These are phyloP conservation scores for Venturia canescens DNA, from an alignment of 1,140 invertebrate species.

Conservation along the genomic window DNA sequence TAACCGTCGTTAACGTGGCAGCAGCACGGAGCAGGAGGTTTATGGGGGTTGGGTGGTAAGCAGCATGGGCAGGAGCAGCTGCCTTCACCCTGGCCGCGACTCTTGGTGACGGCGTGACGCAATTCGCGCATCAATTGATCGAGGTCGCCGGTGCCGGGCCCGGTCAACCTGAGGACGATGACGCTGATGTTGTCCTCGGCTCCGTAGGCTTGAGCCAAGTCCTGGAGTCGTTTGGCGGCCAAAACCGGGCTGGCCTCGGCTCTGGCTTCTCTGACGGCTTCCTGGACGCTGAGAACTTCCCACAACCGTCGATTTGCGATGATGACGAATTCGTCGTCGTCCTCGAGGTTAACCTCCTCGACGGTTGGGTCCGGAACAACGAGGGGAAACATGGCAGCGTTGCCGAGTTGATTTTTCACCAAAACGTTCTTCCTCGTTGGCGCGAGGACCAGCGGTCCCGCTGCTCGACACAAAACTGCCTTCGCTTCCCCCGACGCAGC, in stretches of 20 bases:
- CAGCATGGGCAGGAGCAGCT: conserved; percentile 76
- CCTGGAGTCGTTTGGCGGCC: conserved; percentile 88
- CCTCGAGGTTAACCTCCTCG: conserved; percentile 85
- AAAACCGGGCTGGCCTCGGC: conserved; percentile 86
- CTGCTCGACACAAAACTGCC: conserved; percentile 83
- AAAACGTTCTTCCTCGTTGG: conserved; percentile 71
- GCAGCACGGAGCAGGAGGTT: conserved; percentile 68
- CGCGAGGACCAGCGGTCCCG: conserved; percentile 79
- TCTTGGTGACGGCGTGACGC: conserved; percentile 82
- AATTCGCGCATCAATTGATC: conserved; percentile 87
- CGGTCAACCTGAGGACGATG: conserved; percentile 84
- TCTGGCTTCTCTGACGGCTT: conserved; percentile 85
- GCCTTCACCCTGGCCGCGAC: conserved; percentile 72
- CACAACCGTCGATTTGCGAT: conserved; percentile 88
- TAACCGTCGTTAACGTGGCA: conserved; percentile 71
- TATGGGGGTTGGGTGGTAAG: conserved; percentile 64
- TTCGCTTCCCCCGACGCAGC: conserved; percentile 85
- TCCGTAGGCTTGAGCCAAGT: conserved; percentile 89
- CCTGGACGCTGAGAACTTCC: conserved; percentile 85
- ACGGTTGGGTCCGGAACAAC: conserved; percentile 86
- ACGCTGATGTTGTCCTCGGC: conserved; percentile 89
- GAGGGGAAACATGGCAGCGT: conserved; percentile 81
- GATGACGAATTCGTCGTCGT: conserved; percentile 89
- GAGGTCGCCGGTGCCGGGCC: conserved; percentile 79
- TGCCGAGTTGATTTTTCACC: conserved; percentile 78